Conservation (phyloP, 1,140 invertebrate species). For the Delia radicum region DNA sequence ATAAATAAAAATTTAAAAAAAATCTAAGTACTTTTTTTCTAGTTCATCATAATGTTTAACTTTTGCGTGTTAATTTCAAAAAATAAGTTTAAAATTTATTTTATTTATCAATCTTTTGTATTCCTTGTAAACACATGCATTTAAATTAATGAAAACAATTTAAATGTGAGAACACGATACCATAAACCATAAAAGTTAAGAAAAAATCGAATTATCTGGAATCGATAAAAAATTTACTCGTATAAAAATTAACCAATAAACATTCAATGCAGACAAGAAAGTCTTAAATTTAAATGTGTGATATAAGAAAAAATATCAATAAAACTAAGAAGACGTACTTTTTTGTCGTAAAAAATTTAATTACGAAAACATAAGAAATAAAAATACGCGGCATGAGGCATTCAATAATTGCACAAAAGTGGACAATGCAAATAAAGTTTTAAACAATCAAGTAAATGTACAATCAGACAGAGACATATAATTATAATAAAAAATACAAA, state of each 20-base stretch:
- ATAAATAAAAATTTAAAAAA: too few species aligned
- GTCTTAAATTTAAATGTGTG: background rate
- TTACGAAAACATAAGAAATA: background rate
- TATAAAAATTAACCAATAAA: background rate
- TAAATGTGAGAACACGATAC: background rate
- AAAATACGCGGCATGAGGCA: background rate
- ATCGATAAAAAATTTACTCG: constrained; percentile 7
- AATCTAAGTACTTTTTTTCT: too few species aligned
- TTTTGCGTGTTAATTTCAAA: too few species aligned
- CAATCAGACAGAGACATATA: too few species aligned
- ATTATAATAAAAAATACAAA: too few species aligned
- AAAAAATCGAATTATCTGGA: background rate
- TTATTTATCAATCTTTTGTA: too few species aligned
- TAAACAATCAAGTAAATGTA: background rate
- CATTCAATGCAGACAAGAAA: background rate
- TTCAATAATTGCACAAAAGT: background rate
- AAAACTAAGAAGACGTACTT: background rate
- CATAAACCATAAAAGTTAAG: background rate
- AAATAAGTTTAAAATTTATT: too few species aligned
- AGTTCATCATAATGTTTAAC: too few species aligned
- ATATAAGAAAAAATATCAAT: background rate
- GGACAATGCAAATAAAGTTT: background rate
- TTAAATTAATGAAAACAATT: constrained; percentile 11
- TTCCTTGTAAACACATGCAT: background rate
- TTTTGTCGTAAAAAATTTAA: background rate